Conservation (phyloP, 2,888 invertebrate species). For the Megastigmus dorsalis region DNA sequence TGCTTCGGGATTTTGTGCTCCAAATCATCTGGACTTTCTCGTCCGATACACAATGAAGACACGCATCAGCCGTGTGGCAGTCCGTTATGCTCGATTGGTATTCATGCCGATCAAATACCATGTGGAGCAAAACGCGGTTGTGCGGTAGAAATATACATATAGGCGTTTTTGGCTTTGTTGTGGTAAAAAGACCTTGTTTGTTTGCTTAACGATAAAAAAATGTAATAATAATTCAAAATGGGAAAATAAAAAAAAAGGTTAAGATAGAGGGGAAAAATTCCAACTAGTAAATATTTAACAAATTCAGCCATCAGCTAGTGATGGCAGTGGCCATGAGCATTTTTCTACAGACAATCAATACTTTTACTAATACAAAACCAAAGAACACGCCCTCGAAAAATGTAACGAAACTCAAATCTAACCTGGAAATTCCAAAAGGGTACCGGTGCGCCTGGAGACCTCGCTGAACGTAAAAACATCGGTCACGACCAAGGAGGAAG, state of each 20-base stretch:
- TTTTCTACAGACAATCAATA: too few species aligned
- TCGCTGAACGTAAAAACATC: constrained; percentile 83
- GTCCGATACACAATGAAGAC: constrained; percentile 17
- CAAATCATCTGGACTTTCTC: constrained; percentile 44
- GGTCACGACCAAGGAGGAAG: constrained; percentile 82
- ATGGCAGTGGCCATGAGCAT: too few species aligned
- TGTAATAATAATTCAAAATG: too few species aligned
- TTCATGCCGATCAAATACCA: not conserved
- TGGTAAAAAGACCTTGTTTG: too few species aligned
- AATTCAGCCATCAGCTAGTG: too few species aligned
- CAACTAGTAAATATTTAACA: too few species aligned
- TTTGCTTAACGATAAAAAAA: too few species aligned
- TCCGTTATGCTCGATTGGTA: constrained; percentile 1
- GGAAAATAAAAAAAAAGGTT: too few species aligned
- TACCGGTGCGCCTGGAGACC: constrained; percentile 83
- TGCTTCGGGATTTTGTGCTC: constrained; percentile 23
- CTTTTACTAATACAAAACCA: not conserved
- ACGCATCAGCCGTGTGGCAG: not conserved
- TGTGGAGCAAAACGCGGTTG: too few species aligned
- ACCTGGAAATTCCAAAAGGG: constrained; percentile 67
- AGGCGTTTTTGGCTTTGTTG: too few species aligned
- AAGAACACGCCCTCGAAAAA: not conserved
- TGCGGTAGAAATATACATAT: too few species aligned
- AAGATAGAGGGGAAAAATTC: too few species aligned
- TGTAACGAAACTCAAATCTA: not conserved